These are phyloP conservation scores for Trichomalopsis sarcophagae DNA, from an alignment of 1,140 invertebrate species.

Conservation along the genomic window DNA sequence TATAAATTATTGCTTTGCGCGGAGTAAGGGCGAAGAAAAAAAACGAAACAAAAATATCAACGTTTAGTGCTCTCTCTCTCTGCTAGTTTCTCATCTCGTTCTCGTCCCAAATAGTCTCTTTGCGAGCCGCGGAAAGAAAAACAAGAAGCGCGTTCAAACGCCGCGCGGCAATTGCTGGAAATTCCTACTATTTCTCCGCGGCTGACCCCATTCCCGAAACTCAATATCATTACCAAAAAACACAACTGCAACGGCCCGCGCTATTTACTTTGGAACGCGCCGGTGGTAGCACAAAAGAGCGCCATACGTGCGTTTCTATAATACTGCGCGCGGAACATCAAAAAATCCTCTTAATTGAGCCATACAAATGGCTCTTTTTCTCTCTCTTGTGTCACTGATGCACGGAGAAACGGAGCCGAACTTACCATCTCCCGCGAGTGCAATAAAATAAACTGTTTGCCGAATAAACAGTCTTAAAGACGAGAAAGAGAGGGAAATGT, in stretches of 20 bases:
- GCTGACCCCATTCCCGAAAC: not conserved
- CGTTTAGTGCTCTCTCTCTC: not conserved
- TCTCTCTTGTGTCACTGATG: not conserved
- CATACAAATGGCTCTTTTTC: not conserved
- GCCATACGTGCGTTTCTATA: not conserved
- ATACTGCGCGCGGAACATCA: not conserved
- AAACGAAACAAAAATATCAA: not conserved
- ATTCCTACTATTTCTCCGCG: not conserved
- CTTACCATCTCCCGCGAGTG: not conserved
- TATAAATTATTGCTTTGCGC: not conserved
- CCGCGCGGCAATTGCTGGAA: not conserved
- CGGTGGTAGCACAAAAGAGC: not conserved
- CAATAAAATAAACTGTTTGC: conserved; percentile 48
- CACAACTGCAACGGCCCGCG: not conserved
- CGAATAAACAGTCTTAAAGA: conserved; percentile 37
- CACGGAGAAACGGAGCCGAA: not conserved
- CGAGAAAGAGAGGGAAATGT: conserved; percentile 16
- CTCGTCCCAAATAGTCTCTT: no score
- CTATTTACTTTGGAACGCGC: conserved; percentile 1
- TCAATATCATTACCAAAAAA: conserved; percentile 16
- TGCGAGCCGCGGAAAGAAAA: not conserved
- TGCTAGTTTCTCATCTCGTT: not conserved
- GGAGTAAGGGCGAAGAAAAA: not conserved
- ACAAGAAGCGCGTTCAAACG: not conserved
- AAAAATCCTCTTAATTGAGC: conserved; percentile 42